Conservation (phyloP, 1,140 invertebrate species). For the Nephila pilipes region DNA sequence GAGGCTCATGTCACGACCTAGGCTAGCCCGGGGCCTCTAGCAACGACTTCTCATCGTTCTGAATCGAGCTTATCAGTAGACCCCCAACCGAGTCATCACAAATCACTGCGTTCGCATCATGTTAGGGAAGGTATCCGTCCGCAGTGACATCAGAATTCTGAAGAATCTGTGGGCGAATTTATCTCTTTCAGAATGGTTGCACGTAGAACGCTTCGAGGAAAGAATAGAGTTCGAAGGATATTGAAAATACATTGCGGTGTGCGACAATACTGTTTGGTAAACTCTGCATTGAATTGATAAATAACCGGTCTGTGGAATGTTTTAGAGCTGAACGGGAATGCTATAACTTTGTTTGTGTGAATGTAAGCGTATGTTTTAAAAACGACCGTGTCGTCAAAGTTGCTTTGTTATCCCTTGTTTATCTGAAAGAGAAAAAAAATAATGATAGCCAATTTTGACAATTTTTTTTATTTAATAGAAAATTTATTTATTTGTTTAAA, state of each 20-base stretch:
- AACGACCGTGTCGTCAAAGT: too few species aligned
- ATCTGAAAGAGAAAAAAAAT: too few species aligned
- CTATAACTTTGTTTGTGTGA: too few species aligned
- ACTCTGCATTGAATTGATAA: background rate
- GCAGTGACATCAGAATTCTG: slow-evolving; percentile 12
- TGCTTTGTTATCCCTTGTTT: too few species aligned
- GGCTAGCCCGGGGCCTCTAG: background rate
- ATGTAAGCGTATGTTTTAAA: too few species aligned
- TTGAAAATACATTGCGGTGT: background rate
- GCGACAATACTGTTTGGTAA: background rate
- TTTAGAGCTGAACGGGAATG: too few species aligned
- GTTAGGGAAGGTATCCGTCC: slow-evolving; percentile 2
- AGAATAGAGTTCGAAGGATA: slow-evolving; percentile 27
- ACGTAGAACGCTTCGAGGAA: slow-evolving; percentile 44
- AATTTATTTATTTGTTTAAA: too few species aligned
- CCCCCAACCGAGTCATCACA: slow-evolving; percentile 52
- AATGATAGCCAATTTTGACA: too few species aligned
- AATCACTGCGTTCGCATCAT: slow-evolving; percentile 36
- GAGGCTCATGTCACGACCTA: background rate
- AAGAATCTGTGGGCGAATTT: slow-evolving; percentile 23
- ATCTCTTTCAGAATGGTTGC: background rate
- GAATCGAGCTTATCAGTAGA: slow-evolving; percentile 45
- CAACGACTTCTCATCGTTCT: slow-evolving; percentile 25
- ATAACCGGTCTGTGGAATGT: background rate
- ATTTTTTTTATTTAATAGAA: too few species aligned